Percentiles rank a stretch among this genome's conserved stretches.
These are phyloP conservation scores for Unio delphinus DNA, from an alignment of 2,888 invertebrate genomes.

Conservation along the genomic window DNA sequence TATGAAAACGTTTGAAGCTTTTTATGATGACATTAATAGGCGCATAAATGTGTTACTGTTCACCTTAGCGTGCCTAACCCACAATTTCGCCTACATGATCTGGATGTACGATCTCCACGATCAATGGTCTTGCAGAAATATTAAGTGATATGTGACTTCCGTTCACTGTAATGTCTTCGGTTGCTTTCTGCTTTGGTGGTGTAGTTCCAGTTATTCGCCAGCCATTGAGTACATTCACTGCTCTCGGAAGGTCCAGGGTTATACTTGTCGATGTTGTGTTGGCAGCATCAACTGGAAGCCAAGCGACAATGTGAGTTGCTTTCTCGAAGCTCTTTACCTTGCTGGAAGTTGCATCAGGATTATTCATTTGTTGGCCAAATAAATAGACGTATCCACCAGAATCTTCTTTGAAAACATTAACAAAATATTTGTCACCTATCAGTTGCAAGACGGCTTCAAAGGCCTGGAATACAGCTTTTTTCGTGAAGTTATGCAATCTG, in stretches of 20 bases:
- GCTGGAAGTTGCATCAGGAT: background rate
- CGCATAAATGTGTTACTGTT: too few relatives aligned
- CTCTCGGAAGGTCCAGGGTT: slow-evolving; percentile 5
- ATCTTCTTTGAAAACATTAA: slow-evolving; percentile 36
- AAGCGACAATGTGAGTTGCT: slow-evolving; percentile 44
- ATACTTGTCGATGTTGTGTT: slow-evolving; percentile 1
- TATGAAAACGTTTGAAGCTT: too few relatives aligned
- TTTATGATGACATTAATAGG: too few relatives aligned
- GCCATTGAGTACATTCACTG: too few relatives aligned
- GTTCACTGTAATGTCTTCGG: background rate
- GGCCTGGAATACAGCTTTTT: slow-evolving; percentile 44
- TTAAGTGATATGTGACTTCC: background rate
- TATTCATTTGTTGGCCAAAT: slow-evolving; percentile 15
- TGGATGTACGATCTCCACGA: background rate
- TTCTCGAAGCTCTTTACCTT: background rate
- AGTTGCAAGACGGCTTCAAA: slow-evolving; percentile 34
- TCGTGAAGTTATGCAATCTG: slow-evolving; percentile 26
- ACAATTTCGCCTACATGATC: background rate
- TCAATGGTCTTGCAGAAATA: slow-evolving; percentile 3
- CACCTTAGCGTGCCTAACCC: too few relatives aligned
- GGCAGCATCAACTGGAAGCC: slow-evolving; percentile 40
- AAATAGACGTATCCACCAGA: slow-evolving; percentile 39
- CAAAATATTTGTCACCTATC: slow-evolving; percentile 40
- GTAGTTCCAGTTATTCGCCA: too few relatives aligned
- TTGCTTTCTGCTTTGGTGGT: too few relatives aligned